Conservation (phyloP, 2,113 vertebrate species). For the Gracilinanus agilis region DNA sequence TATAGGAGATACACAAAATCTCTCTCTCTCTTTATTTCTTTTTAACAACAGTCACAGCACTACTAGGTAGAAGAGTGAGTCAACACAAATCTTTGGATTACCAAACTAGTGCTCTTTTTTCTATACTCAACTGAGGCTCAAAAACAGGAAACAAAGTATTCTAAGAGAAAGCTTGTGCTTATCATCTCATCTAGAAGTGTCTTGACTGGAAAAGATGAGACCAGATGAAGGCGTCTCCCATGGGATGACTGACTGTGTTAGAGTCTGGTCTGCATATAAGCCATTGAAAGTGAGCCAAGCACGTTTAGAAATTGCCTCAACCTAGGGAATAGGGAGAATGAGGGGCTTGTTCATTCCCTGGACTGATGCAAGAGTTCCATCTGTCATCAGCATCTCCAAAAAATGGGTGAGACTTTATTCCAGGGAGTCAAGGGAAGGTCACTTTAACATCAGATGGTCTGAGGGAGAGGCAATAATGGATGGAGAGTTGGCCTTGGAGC, state of each 20-base stretch:
- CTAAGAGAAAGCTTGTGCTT: background rate
- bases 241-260: background rate
- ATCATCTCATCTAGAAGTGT: background rate
- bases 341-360: background rate
- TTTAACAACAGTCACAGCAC: no score
- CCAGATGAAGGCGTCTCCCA: background rate
- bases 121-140: background rate
- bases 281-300: background rate
- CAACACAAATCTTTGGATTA: background rate
- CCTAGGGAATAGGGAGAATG: background rate
- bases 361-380: background rate
- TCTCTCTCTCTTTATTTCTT: no score
- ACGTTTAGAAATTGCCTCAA: background rate
- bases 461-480: background rate
- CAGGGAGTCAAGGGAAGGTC: background rate
- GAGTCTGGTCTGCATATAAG: background rate
- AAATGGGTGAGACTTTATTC: background rate
- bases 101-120: background rate
- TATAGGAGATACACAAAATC: no score
- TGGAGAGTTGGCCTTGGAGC: background rate
- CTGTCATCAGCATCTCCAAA: background rate
- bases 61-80: background rate
- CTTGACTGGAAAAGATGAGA: background rate
- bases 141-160: background rate
- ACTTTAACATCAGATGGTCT: background rate